phyloP scores from a whole-genome alignment of 2,888 invertebrate genomes.

The Carcina quercana region DNA sequence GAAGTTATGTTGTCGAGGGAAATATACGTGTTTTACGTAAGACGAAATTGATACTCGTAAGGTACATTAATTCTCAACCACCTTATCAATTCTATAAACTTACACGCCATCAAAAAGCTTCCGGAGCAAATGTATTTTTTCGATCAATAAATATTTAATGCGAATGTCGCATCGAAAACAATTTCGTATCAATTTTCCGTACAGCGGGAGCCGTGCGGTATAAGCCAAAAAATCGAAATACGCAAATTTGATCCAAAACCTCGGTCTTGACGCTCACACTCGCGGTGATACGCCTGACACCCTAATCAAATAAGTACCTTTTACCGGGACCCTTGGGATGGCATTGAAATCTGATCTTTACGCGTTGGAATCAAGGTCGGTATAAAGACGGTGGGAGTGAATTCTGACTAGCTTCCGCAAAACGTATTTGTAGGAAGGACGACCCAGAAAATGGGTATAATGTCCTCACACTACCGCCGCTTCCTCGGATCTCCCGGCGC shows the following conservation, averaged over 20 bases:
- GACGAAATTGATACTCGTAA: no score
- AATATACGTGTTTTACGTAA: no score
- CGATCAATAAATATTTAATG: no score
- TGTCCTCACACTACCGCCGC: constrained; percentile 71
- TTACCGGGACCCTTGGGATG: constrained; percentile 45
- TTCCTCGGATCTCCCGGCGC: constrained; percentile 63
- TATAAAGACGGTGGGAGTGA: constrained; percentile 20
- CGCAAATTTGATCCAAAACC: constrained; percentile 72
- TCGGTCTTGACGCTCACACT: constrained; percentile 63
- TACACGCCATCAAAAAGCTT: no score
- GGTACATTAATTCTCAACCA: no score
- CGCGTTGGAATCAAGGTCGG: constrained; percentile 27
- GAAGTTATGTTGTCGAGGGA: background rate
- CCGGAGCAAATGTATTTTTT: no score
- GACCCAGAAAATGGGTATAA: constrained; percentile 75
- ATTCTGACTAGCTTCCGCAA: constrained; percentile 68
- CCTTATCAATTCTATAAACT: no score
- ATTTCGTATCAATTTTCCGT: constrained; percentile 39
- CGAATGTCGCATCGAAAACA: constrained; percentile 33
- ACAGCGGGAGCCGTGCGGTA: constrained; percentile 32
- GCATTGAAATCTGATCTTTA: constrained; percentile 30
- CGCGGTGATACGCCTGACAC: constrained; percentile 73
- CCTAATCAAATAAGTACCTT: constrained; percentile 75
- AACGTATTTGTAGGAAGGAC: constrained; percentile 75
- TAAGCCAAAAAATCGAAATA: constrained; percentile 63